Evolutionary conservation across 1,140 invertebrate species (phyloP), one percentile per base, ranked within the genome.

Genomic region (Papilio xuthus): DNA sequence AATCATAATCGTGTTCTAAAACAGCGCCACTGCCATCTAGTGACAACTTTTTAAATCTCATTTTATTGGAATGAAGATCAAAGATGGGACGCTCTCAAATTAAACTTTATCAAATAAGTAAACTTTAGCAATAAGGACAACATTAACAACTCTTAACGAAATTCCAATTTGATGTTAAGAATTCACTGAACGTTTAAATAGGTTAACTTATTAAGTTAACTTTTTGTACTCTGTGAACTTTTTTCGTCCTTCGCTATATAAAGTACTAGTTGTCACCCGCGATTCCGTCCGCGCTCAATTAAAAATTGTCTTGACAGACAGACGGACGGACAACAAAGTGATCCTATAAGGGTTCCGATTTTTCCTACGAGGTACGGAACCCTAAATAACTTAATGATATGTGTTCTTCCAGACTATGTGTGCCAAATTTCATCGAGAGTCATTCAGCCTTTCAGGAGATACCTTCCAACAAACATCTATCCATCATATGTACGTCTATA

Each of bases 101-200:
- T 67, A 67, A 67, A 67, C 60, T 63, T 63, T 63, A 63, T 63
- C 10, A 28, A 63, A 63, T 63, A 63, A 63, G 10, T 63, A 63
- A 63, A 63, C 12, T 67, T 67, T 28, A 32, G 26, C 26, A 67
- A 67, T 32, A 67, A 67, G 71, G 71, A 28, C 42, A 71, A 71
- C 69, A 26, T 15, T 18, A 73, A 73, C 42, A 73, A 50, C 71
- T 73, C 23, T 73, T 44, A 50, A 42, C 15, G 9, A 42, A 13
- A 28, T 73, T 73, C 41, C 37, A 15, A 73, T 44, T 47, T 73
- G 2, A 20, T 23, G 69, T 71, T 71, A 41, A 42, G 41, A 37
- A 44, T 44, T 71, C 28, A 10, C 32, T 37, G 15, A 37, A 37
- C 69, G 41, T 71, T 71, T 69, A 28, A 37, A 28, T 69, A 13